phyloP scores from a whole-genome alignment of 2,797 vertebrate genomes.

The Myioborus miniatus region DNA sequence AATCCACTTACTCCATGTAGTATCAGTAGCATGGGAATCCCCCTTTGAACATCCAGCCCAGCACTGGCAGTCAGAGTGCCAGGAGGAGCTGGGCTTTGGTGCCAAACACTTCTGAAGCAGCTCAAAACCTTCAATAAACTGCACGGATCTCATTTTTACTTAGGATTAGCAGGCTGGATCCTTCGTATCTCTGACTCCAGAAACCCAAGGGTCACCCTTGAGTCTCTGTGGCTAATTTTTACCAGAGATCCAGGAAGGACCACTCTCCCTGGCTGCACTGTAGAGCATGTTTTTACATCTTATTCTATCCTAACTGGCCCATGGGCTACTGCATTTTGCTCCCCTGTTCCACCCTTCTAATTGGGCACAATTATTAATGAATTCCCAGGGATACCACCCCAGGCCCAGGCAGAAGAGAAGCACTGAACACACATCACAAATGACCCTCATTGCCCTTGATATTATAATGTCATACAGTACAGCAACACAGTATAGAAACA shows the following conservation, averaged over 20 bases:
- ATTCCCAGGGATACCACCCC: background rate
- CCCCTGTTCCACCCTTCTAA: background rate
- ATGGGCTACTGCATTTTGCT: background rate
- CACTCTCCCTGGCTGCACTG: background rate
- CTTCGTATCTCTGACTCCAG: background rate
- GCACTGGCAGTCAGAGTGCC: background rate
- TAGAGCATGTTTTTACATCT: background rate
- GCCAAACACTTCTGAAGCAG: background rate
- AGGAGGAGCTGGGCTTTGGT: background rate
- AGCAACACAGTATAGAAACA: background rate
- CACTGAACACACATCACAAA: background rate
- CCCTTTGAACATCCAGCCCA: background rate
- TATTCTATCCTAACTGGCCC: background rate
- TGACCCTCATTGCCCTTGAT: background rate
- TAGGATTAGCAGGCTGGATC: accelerated
- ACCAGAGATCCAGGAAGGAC: background rate
- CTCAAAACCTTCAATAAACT: background rate
- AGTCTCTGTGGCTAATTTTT: background rate
- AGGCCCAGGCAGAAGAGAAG: background rate
- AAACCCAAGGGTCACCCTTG: background rate
- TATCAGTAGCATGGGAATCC: background rate
- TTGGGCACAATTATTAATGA: background rate
- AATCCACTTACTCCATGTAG: background rate
- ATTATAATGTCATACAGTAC: background rate
- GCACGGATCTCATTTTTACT: background rate